Conservation (phyloP, 1,140 invertebrate genomes). For the Melipona quadrifasciata region DNA sequence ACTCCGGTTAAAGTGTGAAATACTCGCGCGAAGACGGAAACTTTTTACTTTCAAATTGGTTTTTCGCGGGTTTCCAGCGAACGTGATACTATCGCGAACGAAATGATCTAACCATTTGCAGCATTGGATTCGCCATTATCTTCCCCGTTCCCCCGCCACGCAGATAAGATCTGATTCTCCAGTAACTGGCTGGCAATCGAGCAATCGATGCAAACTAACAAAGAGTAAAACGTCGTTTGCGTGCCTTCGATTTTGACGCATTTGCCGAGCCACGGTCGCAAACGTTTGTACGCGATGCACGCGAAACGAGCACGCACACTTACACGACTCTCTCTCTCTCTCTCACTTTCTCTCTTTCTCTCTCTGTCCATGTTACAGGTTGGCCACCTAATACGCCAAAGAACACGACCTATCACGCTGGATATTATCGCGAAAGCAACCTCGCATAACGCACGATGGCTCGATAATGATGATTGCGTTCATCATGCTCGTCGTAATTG, state of each 20-base stretch:
- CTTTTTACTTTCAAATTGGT: neutral
- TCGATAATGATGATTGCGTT: slow-evolving; percentile 72
- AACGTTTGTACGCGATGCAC: slow-evolving; percentile 20
- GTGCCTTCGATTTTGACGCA: slow-evolving; percentile 38
- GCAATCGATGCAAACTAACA: slow-evolving; percentile 1
- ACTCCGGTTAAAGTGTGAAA: neutral
- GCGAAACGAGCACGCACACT: slow-evolving; percentile 19
- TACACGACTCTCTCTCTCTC: neutral
- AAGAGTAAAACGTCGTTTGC: slow-evolving; percentile 17
- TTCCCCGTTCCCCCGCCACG: neutral
- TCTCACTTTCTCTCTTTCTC: too few relatives aligned
- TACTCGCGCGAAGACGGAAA: neutral
- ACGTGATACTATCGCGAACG: neutral
- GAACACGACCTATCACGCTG: slow-evolving; percentile 60
- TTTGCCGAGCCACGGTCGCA: neutral
- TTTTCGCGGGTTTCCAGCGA: too few relatives aligned
- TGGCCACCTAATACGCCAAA: slow-evolving; percentile 45
- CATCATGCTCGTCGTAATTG: slow-evolving; percentile 62
- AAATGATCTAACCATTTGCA: neutral
- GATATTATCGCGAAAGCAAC: slow-evolving; percentile 61
- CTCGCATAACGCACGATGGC: slow-evolving; percentile 66
- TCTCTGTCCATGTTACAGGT: neutral
- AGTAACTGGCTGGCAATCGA: neutral
- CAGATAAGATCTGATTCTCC: slow-evolving; percentile 38
- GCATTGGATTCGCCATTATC: neutral